A percentile compares a stretch with the other conserved stretches of the same genome.
Conservation (phyloP, 2,888 invertebrate species). For the Sialis lutaria region DNA sequence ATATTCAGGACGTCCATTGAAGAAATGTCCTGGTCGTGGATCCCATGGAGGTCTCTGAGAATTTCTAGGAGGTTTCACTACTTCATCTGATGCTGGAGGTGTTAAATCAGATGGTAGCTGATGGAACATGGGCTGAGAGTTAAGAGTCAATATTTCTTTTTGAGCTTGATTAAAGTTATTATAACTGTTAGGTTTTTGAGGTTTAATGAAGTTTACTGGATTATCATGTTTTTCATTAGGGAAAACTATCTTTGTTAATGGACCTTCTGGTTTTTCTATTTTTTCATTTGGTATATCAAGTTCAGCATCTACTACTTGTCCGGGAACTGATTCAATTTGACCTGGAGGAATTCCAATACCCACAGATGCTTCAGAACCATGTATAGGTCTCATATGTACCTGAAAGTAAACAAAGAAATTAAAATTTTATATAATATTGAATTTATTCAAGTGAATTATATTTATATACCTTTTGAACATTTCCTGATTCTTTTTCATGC, state of each 20-base stretch:
- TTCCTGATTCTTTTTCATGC: too few species aligned
- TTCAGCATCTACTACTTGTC: slow-evolving; percentile 24
- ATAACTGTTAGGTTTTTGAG: slow-evolving; percentile 10
- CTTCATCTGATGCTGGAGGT: slow-evolving; percentile 23
- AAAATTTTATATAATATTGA: too few species aligned
- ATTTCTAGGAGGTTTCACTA: slow-evolving; percentile 11
- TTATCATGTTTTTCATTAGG: slow-evolving; percentile 10
- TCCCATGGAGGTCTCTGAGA: slow-evolving; percentile 29
- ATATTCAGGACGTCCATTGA: slow-evolving; percentile 25
- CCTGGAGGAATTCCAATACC: slow-evolving; percentile 23
- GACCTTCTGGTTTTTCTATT: slow-evolving; percentile 16
- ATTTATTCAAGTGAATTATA: too few species aligned
- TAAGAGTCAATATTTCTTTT: slow-evolving; percentile 21
- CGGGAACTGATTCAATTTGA: slow-evolving; percentile 19
- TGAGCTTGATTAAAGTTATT: slow-evolving; percentile 9
- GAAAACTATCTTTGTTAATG: slow-evolving; percentile 21
- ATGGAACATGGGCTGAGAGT: slow-evolving; percentile 25
- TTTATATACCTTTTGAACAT: too few species aligned
- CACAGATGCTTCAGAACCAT: slow-evolving; percentile 23
- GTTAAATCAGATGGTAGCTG: slow-evolving; percentile 27
- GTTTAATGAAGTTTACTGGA: slow-evolving; percentile 11
- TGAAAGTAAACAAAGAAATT: too few species aligned
- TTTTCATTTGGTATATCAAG: slow-evolving; percentile 16
- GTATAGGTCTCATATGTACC: slow-evolving; percentile 21
- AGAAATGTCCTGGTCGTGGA: slow-evolving; percentile 26